Conservation (phyloP, 2,888 invertebrate genomes). For the Diadromus collaris region DNA sequence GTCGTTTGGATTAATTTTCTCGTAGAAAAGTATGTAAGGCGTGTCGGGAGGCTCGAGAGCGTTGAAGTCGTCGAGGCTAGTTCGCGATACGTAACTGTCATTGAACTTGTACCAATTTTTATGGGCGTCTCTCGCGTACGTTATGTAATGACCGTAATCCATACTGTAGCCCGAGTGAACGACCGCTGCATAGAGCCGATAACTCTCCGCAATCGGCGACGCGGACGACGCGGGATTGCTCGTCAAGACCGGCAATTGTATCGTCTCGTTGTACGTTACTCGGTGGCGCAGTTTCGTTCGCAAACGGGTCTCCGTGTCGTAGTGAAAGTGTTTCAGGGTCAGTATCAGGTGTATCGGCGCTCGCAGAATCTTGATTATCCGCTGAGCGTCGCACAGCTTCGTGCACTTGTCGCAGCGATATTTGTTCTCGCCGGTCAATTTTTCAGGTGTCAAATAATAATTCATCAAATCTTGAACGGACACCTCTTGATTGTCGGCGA, state of each 20-base stretch:
- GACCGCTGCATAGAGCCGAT: conserved; percentile 90
- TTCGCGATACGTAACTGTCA: conserved; percentile 86
- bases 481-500: conserved; percentile 80
- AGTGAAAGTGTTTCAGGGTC: conserved; percentile 91
- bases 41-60: conserved; percentile 87
- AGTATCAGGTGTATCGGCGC: conserved; percentile 90
- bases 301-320: conserved; percentile 86
- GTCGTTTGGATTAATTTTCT: conserved; percentile 69
- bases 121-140: conserved; percentile 86
- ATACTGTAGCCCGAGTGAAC: conserved; percentile 92
- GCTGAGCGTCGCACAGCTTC: conserved; percentile 88
- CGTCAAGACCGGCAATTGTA: conserved; percentile 78
- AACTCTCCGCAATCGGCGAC: conserved; percentile 80
- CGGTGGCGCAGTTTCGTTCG: conserved; percentile 91
- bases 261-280: conserved; percentile 83
- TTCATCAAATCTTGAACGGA: conserved; percentile 90
- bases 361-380: conserved; percentile 85
- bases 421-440: conserved; percentile 89
- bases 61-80: conserved; percentile 84
- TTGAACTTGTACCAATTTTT: conserved; percentile 91
- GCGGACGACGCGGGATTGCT: conserved; percentile 66
- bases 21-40: conserved; percentile 92
- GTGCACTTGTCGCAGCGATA: conserved; percentile 91
- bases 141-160: conserved; percentile 94
- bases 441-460: conserved; percentile 89